Conservation (phyloP, 2,113 vertebrate species). For the Lichenostomus cassidix region DNA sequence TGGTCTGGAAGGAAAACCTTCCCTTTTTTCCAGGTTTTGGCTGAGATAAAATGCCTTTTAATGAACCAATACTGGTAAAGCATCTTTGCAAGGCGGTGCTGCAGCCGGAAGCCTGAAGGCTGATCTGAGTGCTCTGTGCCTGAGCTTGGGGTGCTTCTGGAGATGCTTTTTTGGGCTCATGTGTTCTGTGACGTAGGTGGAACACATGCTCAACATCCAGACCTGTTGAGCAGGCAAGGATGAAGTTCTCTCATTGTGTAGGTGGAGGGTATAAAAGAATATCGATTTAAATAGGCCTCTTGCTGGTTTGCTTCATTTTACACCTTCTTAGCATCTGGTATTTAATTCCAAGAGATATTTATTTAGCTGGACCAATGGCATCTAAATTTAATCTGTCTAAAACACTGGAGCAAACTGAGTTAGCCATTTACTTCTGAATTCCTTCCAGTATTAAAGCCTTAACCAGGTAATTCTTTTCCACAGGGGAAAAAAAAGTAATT, state of each 20-base stretch:
- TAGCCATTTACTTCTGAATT: not conserved
- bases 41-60: not conserved
- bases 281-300: not conserved
- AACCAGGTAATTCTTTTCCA: not conserved
- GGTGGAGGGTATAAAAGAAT: slow-evolving; percentile 10
- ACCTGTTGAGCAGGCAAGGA: not conserved
- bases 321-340: slow-evolving; percentile 26
- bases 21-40: not conserved
- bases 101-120: not conserved
- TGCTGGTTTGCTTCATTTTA: not conserved
- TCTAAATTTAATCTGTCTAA: not conserved
- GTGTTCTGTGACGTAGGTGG: not conserved
- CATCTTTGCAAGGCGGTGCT: not conserved
- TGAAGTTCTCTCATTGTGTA: not conserved
- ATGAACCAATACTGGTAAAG: not conserved
- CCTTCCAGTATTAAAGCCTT: not conserved
- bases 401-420: not conserved
- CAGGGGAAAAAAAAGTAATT: not conserved
- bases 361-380: not conserved
- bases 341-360: not conserved
- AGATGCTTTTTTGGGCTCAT: not conserved
- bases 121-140: not conserved
- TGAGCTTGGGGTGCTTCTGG: not conserved
- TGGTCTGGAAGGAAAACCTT: not conserved
- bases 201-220: slow-evolving; percentile 25